A percentile compares a stretch with the other conserved stretches of the same genome.
Conservation (phyloP, 35 echinoderm and acorn worm genomes). For the Acanthaster planci region DNA sequence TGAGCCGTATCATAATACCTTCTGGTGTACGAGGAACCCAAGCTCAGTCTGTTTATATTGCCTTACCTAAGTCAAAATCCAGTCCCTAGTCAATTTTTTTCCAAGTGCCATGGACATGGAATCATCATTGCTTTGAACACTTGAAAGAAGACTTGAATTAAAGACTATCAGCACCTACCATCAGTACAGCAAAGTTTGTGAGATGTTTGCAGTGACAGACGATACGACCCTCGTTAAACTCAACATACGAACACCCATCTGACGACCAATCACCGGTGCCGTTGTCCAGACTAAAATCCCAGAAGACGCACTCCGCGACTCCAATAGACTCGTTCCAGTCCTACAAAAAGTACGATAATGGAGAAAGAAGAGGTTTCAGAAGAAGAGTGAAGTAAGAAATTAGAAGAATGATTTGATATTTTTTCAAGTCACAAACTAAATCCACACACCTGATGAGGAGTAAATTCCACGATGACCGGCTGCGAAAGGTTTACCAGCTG, state of each 20-base stretch:
- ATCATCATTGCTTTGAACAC: background rate
- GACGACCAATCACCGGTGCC: conserved; percentile 87
- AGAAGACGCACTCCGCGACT: conserved; percentile 68
- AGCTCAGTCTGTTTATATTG: background rate
- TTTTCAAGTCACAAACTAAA: background rate
- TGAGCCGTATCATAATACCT: too few relatives aligned
- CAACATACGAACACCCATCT: conserved; percentile 55
- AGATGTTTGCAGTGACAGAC: conserved; percentile 56
- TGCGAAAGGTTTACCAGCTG: conserved; percentile 1
- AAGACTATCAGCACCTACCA: conserved; percentile 39
- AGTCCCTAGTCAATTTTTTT: background rate
- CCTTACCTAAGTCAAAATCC: background rate
- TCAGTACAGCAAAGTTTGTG: conserved; percentile 63
- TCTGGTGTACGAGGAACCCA: background rate
- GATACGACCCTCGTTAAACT: conserved; percentile 13
- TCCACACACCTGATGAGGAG: conserved; percentile 33
- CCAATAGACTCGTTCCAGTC: conserved; percentile 32
- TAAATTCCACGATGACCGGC: conserved; percentile 40
- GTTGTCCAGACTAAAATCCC: conserved; percentile 74
- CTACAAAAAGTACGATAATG: background rate
- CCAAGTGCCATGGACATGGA: background rate
- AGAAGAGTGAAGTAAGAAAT: background rate
- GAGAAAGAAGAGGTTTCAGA: background rate
- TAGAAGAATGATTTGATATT: background rate
- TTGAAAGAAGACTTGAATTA: background rate